A percentile compares a stretch with the other conserved stretches of the same genome.
Conservation (phyloP, 2,113 vertebrate species). For the Anhinga rufa region DNA sequence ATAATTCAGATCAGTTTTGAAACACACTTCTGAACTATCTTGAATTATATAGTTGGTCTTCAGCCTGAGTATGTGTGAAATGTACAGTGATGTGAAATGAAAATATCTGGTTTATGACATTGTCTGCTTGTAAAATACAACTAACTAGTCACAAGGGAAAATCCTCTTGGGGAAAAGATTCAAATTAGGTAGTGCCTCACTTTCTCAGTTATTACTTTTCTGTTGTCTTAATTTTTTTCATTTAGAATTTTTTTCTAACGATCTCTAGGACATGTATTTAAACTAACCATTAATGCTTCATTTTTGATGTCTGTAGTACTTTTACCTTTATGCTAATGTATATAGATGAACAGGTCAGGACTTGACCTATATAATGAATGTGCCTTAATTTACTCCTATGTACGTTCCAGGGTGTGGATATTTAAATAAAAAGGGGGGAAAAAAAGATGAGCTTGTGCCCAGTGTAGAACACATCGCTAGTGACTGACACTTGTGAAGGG, state of each 20-base stretch:
- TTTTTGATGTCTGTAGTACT: constrained; percentile 11
- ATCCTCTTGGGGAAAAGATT: neutral
- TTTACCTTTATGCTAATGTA: neutral
- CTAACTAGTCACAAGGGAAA: neutral
- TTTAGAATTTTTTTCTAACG: neutral
- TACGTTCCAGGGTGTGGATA: neutral
- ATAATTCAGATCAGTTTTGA: too few species aligned
- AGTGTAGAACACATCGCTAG: neutral
- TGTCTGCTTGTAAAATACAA: neutral
- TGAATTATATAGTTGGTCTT: neutral
- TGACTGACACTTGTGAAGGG: neutral
- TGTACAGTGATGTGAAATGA: neutral
- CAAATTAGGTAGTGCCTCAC: neutral
- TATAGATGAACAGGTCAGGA: constrained; percentile 7
- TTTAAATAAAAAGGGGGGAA: neutral
- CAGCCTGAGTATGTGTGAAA: neutral
- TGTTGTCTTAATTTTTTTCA: neutral
- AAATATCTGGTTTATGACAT: neutral
- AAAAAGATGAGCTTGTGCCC: neutral
- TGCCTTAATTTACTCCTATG: neutral
- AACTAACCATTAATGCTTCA: neutral
- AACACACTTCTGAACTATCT: too few species aligned
- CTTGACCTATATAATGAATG: neutral
- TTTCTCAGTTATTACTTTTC: neutral
- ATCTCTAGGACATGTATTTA: neutral